Evolutionary conservation across 2,888 invertebrate genomes (phyloP).

Genomic region (Agriotes lineatus): DNA sequence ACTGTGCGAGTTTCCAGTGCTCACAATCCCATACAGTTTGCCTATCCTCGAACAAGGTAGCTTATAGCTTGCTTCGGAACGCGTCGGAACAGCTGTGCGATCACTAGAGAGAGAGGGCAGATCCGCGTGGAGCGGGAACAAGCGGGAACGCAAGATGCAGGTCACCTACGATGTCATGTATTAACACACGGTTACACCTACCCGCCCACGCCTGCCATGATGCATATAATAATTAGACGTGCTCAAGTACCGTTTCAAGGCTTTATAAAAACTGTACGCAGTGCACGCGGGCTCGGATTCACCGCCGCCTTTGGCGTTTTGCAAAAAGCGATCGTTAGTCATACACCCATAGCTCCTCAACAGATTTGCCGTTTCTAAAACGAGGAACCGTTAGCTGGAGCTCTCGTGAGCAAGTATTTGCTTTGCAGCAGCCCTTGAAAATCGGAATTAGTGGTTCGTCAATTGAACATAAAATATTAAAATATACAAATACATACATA

Average conservation of each 20-base stretch:
- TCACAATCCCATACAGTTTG: too few species aligned
- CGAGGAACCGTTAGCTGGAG: too few species aligned
- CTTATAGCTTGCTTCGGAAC: too few species aligned
- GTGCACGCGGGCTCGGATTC: not conserved
- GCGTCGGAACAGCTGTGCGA: not conserved
- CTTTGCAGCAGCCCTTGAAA: too few species aligned
- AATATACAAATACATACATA: too few species aligned
- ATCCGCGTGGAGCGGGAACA: not conserved
- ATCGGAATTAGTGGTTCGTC: not conserved
- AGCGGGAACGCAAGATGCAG: conserved; percentile 18
- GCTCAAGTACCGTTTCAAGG: conserved; percentile 37
- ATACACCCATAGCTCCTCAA: too few species aligned
- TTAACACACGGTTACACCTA: conserved; percentile 36
- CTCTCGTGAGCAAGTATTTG: too few species aligned
- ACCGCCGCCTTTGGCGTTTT: not conserved
- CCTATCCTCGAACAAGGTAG: too few species aligned
- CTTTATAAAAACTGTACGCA: conserved; percentile 4
- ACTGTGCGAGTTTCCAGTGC: too few species aligned
- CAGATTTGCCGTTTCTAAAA: not conserved
- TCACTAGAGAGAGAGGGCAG: not conserved
- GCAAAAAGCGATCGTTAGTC: too few species aligned
- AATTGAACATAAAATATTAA: too few species aligned
- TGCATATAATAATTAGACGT: conserved; percentile 29
- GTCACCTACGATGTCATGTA: conserved; percentile 33
- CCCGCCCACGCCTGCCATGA: conserved; percentile 32